These are phyloP conservation scores for Hylaea fasciaria DNA, from an alignment of 2,888 invertebrate species.

Conservation along the genomic window DNA sequence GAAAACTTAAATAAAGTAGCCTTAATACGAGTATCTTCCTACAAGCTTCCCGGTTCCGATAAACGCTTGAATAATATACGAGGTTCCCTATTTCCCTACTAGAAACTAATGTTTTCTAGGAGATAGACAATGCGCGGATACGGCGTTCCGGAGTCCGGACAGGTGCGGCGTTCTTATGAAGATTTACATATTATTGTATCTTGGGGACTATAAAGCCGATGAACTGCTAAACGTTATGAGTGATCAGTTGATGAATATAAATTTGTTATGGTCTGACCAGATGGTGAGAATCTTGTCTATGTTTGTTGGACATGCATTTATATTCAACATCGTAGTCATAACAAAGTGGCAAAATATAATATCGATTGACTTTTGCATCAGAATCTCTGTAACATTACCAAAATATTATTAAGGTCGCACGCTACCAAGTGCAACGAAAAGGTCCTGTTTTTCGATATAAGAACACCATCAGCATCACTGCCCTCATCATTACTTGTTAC, in stretches of 20 bases:
- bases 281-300: not conserved
- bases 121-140: conserved; percentile 80
- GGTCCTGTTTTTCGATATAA: too few species aligned
- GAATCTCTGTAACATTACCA: too few species aligned
- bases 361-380: too few species aligned
- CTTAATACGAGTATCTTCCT: conserved; percentile 38
- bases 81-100: conserved; percentile 14
- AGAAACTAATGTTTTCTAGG: conserved; percentile 60
- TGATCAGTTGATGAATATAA: not conserved
- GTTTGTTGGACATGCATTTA: too few species aligned
- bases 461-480: not conserved
- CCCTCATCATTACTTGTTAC: not conserved
- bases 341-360: too few species aligned
- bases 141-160: conserved; percentile 67
- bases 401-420: too few species aligned
- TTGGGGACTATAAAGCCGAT: conserved; percentile 1
- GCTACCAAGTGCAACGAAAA: too few species aligned
- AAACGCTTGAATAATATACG: conserved; percentile 17
- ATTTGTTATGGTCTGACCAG: not conserved
- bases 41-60: conserved; percentile 28
- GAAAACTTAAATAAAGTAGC: conserved; percentile 21
- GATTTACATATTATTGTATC: conserved; percentile 22
- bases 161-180: conserved; percentile 55
- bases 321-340: too few species aligned
- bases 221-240: not conserved